Conservation (phyloP, 2,888 invertebrate genomes). For the Cepaea hortensis region DNA sequence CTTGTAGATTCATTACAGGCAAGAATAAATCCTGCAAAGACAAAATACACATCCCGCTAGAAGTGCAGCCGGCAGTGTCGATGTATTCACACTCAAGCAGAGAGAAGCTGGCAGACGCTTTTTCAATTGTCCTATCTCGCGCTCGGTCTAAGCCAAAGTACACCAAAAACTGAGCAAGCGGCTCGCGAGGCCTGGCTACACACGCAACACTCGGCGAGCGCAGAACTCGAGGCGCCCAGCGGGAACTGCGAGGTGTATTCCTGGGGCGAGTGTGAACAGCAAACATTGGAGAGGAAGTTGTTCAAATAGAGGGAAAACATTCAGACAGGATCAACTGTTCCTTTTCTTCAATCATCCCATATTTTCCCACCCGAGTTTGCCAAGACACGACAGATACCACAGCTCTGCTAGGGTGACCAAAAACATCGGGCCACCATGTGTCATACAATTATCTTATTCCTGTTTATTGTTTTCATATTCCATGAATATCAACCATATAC, state of each 20-base stretch:
- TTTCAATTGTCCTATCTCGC: background rate
- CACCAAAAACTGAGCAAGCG: constrained; percentile 9
- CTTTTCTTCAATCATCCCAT: background rate
- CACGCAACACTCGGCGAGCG: constrained; percentile 26
- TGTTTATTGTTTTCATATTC: no score
- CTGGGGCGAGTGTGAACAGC: constrained; percentile 30
- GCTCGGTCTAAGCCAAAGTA: background rate
- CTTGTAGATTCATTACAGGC: background rate
- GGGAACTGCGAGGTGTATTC: constrained; percentile 32
- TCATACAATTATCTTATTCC: no score
- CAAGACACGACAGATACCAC: background rate
- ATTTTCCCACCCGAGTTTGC: background rate
- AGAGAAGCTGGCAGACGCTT: background rate
- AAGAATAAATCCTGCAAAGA: constrained; percentile 18
- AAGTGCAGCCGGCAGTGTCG: background rate
- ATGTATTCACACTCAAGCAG: background rate
- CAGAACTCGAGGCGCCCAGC: constrained; percentile 5
- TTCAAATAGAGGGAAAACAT: constrained; percentile 39
- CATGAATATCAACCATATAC: no score
- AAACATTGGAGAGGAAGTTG: constrained; percentile 36
- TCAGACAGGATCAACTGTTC: constrained; percentile 22
- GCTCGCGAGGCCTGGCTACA: constrained; percentile 16
- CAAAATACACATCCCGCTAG: background rate
- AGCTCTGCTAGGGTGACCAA: no score
- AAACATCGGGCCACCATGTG: no score